Evolutionary conservation across 1,140 invertebrate genomes (phyloP), one percentile per base, ranked within the genome.

Genomic region (Scaptomyza montana): DNA sequence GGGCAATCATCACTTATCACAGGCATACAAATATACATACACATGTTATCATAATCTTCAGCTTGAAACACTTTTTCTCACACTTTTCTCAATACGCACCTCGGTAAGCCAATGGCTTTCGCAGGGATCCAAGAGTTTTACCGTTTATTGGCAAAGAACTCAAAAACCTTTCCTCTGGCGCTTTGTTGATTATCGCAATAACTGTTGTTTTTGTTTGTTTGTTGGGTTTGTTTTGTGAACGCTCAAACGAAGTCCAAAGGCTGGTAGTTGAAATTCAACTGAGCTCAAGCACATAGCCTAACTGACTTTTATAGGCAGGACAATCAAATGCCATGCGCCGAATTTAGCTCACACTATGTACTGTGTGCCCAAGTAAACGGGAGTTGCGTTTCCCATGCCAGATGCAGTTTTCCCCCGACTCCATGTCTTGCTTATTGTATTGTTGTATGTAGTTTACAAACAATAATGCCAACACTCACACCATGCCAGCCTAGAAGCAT

Each of bases 381-480:
- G 56, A 33, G 56, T 12, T 59, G 56, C 13, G 28, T 8, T 47
- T n/a, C 36, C 36, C 36, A 39, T 30, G 45, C 55, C 55, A 59
- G 43, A 19, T 43, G 41, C 25, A 45, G 8, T 19, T 46, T 43
- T 25, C 25, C 21, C 16, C 9, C 45, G 25, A 39, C 28, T 60
- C 49, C 57, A 56, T 89, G 79, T 89, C 77, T 80, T 89, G 85
- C 82, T 87, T 87, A 87, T 87, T 87, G 84, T 87, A 87, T 87
- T 89, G 84, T 89, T 89, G 80, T 89, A 89, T 89, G 80, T 86
- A 89, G 85, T 89, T 89, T 89, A 89, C 84, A 89, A 89, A 89
- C 84, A 89, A 89, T 84, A 89, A 89, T 80, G 73, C 77, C 84
- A 87, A 89, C 80, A 80, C 69, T 65, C 84, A 84, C 77, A 56